Conservation (phyloP, 2,797 vertebrate genomes). For the Nannoperca australis region DNA sequence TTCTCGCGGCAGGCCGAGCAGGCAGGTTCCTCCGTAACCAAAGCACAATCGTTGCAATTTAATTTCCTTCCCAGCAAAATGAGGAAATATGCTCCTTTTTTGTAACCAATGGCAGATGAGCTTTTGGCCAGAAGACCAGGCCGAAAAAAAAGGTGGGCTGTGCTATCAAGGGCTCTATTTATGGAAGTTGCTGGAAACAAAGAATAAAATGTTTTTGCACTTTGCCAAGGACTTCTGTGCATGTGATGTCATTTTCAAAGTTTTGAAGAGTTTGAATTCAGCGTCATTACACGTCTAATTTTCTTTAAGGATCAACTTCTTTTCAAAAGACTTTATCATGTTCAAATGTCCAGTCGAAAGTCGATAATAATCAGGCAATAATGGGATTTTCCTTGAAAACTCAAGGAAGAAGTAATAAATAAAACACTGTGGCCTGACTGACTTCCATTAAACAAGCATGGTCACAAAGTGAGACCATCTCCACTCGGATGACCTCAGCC, state of each 20-base stretch:
- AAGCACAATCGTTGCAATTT: slow-evolving; percentile 78
- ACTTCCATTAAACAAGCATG: slow-evolving; percentile 60
- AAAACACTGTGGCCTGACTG: slow-evolving; percentile 36
- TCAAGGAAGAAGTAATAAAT: slow-evolving; percentile 61
- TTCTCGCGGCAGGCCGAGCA: slow-evolving; percentile 68
- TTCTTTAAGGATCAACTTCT: neutral
- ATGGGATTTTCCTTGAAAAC: slow-evolving; percentile 45
- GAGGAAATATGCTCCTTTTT: slow-evolving; percentile 67
- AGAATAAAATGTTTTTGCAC: slow-evolving; percentile 23
- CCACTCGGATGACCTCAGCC: slow-evolving; percentile 78
- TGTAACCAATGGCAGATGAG: slow-evolving; percentile 66
- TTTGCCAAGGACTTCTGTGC: slow-evolving; percentile 17
- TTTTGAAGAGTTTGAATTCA: slow-evolving; percentile 1
- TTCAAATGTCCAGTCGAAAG: slow-evolving; percentile 18
- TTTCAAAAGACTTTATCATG: slow-evolving; percentile 2
- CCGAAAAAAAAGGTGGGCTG: slow-evolving; percentile 42
- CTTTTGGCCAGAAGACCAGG: slow-evolving; percentile 27
- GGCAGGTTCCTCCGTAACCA: slow-evolving; percentile 75
- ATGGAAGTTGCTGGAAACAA: slow-evolving; percentile 27
- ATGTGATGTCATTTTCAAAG: slow-evolving; percentile 6
- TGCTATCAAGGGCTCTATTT: slow-evolving; percentile 38
- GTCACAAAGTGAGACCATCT: slow-evolving; percentile 59
- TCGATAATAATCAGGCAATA: slow-evolving; percentile 52
- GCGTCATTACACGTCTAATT: neutral
- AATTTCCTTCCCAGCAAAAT: slow-evolving; percentile 75